phyloP scores from a whole-genome alignment of 2,888 invertebrate genomes.

The Lasioglossum villosulum region DNA sequence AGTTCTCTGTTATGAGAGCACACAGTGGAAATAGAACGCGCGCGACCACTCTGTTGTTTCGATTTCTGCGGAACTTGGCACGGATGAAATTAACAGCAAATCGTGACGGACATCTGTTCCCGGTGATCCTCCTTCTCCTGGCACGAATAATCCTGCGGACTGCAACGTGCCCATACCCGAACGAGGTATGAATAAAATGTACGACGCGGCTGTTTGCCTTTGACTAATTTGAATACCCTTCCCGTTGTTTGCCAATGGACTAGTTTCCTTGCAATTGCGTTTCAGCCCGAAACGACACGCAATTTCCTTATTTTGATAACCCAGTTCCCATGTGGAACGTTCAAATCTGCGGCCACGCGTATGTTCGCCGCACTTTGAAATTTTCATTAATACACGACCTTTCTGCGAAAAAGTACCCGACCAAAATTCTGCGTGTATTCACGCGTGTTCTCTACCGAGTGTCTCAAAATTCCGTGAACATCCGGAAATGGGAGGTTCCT shows the following conservation, averaged over 20 bases:
- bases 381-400: background rate
- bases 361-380: background rate
- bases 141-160: conserved; percentile 31
- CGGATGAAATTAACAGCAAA: conserved; percentile 56
- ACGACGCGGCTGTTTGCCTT: conserved; percentile 12
- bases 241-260: conserved; percentile 16
- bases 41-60: conserved; percentile 51
- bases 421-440: background rate
- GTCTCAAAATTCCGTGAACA: too few relatives aligned
- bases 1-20: conserved; percentile 50
- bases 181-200: conserved; percentile 22
- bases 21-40: conserved; percentile 39
- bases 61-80: conserved; percentile 44
- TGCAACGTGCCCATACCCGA: background rate
- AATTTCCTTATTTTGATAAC: background rate
- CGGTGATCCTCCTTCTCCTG: background rate
- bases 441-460: background rate
- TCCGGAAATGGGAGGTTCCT: too few relatives aligned
- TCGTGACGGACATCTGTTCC: conserved; percentile 51
- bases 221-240: conserved; percentile 17
- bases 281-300: background rate
- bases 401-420: background rate
- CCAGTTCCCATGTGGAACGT: background rate
- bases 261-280: background rate
- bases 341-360: background rate